Evolutionary conservation across 2,113 vertebrate species (phyloP).

Genomic region (Gymnarchus niloticus): DNA sequence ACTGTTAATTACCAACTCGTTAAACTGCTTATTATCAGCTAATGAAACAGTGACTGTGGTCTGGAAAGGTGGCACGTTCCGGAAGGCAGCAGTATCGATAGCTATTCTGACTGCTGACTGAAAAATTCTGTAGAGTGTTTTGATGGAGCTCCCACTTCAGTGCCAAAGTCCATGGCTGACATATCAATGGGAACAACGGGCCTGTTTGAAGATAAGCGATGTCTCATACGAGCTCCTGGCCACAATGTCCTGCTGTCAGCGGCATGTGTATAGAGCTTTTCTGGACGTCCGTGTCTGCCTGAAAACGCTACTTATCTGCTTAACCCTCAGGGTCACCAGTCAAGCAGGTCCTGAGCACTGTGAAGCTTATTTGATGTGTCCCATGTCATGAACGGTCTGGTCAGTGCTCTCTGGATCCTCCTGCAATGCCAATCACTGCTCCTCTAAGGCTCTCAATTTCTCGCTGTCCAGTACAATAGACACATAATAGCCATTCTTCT

Average conservation of each 20-base stretch:
- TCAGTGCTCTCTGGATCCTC: constrained; percentile 40
- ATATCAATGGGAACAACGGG: background rate
- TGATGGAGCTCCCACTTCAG: constrained; percentile 16
- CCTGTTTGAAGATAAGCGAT: constrained; percentile 39
- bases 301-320: constrained; percentile 57
- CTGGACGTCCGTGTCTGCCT: constrained; percentile 49
- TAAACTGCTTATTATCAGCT: no score
- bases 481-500: background rate
- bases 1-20: background rate
- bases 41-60: no score
- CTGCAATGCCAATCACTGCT: constrained; percentile 44
- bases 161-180: constrained; percentile 40
- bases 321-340: constrained; percentile 59
- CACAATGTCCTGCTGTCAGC: constrained; percentile 53
- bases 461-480: constrained; percentile 34
- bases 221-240: constrained; percentile 48
- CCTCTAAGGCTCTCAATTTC: constrained; percentile 37
- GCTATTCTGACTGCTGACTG: constrained; percentile 43
- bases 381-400: constrained; percentile 50
- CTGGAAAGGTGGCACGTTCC: no score
- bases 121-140: constrained; percentile 52
- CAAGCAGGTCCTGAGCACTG: constrained; percentile 45
- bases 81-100: no score
- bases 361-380: constrained; percentile 56
- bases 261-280: constrained; percentile 53